A percentile compares a stretch with the other conserved stretches of the same genome.
These are phyloP conservation scores for Germaria angustata DNA, from an alignment of 2,888 invertebrate species.

Conservation along the genomic window DNA sequence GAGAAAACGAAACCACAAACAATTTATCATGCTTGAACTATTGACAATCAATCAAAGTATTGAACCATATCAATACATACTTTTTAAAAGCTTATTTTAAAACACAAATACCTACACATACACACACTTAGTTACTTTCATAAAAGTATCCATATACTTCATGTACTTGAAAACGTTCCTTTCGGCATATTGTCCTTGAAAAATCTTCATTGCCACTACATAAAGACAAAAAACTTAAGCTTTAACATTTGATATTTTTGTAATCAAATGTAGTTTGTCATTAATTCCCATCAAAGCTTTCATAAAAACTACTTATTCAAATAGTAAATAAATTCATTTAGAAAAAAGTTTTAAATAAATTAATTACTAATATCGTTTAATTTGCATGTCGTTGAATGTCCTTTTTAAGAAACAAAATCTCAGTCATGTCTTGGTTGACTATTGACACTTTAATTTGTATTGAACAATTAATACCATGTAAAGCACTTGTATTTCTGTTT, in stretches of 20 bases:
- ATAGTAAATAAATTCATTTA: constrained; percentile 29
- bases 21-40: constrained; percentile 29
- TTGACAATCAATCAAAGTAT: not conserved
- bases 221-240: not conserved
- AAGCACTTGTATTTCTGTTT: constrained; percentile 39
- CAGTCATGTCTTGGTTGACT: not conserved
- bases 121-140: not conserved
- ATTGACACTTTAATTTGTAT: constrained; percentile 17
- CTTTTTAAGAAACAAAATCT: not conserved
- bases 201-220: constrained; percentile 9
- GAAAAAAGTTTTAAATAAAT: not conserved
- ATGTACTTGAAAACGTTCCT: constrained; percentile 1
- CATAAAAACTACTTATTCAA: constrained; percentile 8
- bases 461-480: constrained; percentile 15
- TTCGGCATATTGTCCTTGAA: constrained; percentile 47
- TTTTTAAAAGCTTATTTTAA: not conserved
- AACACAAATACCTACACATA: not conserved
- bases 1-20: not conserved
- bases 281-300: constrained; percentile 13
- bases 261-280: constrained; percentile 14
- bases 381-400: constrained; percentile 46
- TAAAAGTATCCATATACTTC: not conserved
- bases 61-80: not conserved
- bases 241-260: constrained; percentile 10
- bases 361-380: not conserved